Evolutionary conservation across 2,797 vertebrate genomes (phyloP), one percentile per base, ranked within the genome.

Genomic region (Benthosema pterotum): DNA sequence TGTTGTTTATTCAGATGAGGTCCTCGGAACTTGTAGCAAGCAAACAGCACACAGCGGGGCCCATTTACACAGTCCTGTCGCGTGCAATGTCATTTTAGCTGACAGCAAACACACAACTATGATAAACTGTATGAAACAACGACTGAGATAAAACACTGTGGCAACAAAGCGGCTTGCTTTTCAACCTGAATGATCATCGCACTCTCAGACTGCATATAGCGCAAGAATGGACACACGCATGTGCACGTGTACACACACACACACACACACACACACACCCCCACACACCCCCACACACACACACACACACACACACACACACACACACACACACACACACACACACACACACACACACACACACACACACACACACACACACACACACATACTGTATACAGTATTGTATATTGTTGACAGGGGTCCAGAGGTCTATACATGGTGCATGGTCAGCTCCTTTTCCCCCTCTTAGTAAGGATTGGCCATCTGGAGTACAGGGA

Each of bases 341-440:
- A 22, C 72, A 62, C 66, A 65, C 59, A 63, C 25, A 59, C 52
- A 48, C 22, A 63, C 61, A 57, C 54, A 43, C 53, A 64, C 25
- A 63, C 19, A 48, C 46, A 42, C 43, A 53, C 47, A 49, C 42
- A 64, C 38, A 48, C 4, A 58, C 11, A 55, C 46, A 46, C 55
- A 58, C 48, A 43, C 56, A 63, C 9, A n/a, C 19, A 22, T 4
- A 22, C 19, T n/a, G n/a, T n/a, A n/a, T n/a, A n/a, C n/a, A n/a
- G 59, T 22, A 22, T 22, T 22, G 19, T 22, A 22, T 4, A 4
- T 22, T 22, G 19, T 22, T 22, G 19, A 22, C 19, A 22, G 19
- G 19, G 19, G 19, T 22, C 25, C 25, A 28, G 4, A 6, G 25
- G 25, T 28, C 25, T 28, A 28, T 28, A 28, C 25, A 5, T 28